A percentile compares a stretch with the other conserved stretches of the same genome.
phyloP scores from a whole-genome alignment of 2,888 invertebrate species.

The Trichogramma dendrolimi region DNA sequence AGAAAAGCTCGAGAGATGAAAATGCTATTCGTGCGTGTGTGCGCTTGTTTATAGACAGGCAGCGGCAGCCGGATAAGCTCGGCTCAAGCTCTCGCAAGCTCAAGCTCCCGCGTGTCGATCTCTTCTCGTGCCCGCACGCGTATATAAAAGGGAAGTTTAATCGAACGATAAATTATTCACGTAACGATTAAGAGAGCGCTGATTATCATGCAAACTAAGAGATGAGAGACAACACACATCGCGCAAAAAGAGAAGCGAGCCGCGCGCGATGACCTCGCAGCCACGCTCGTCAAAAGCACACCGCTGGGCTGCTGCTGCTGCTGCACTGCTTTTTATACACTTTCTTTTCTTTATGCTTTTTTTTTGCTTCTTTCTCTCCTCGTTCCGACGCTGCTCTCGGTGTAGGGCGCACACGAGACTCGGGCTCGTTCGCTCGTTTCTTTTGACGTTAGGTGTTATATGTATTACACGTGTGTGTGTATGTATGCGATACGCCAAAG shows the following conservation, averaged over 20 bases:
- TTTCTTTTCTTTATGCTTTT: slow-evolving; percentile 6
- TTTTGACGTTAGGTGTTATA: too few species aligned
- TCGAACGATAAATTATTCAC: slow-evolving; percentile 42
- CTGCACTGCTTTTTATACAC: slow-evolving; percentile 5
- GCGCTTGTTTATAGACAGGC: too few species aligned
- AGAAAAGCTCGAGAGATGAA: too few species aligned
- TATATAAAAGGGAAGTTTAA: slow-evolving; percentile 6
- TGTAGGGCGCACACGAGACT: slow-evolving; percentile 2
- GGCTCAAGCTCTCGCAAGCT: too few species aligned
- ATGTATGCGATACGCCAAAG: too few species aligned
- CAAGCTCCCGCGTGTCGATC: too few species aligned
- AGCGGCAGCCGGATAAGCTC: too few species aligned
- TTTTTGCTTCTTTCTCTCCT: background rate
- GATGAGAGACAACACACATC: too few species aligned
- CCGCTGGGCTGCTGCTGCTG: background rate
- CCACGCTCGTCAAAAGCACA: too few species aligned
- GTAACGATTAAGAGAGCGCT: slow-evolving; percentile 37
- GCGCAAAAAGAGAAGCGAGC: background rate
- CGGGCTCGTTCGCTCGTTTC: too few species aligned
- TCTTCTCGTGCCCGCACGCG: background rate
- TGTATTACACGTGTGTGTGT: too few species aligned
- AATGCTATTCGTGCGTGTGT: too few species aligned
- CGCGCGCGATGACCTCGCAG: background rate
- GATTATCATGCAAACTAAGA: slow-evolving; percentile 21
- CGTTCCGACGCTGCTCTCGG: background rate